A percentile compares a stretch with the other conserved stretches of the same genome.
Evolutionary conservation across 2,888 invertebrate species (phyloP).

Genomic region (Euspilapteryx auroguttella): DNA sequence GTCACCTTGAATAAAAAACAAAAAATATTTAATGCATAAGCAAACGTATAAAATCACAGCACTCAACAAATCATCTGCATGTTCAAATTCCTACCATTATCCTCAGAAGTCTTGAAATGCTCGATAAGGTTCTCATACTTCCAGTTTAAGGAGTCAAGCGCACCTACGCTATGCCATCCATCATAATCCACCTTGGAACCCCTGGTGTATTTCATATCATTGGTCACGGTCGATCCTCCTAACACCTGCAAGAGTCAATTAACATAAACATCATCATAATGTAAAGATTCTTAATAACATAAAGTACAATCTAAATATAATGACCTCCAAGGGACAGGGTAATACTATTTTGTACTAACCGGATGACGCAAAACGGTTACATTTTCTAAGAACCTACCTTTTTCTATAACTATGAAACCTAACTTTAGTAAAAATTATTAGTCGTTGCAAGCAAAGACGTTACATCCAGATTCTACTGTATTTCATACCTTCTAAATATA

Average conservation of each 20-base stretch:
- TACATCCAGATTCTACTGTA: no score
- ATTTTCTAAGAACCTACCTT: no score
- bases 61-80: neutral
- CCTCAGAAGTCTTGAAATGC: slow-evolving; percentile 42
- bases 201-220: slow-evolving; percentile 50
- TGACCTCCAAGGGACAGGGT: no score
- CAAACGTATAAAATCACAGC: slow-evolving; percentile 1
- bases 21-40: neutral
- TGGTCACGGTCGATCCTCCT: slow-evolving; percentile 45
- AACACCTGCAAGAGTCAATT: slow-evolving; percentile 11
- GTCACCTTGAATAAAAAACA: slow-evolving; percentile 28
- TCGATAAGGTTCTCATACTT: slow-evolving; percentile 43
- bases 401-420: no score
- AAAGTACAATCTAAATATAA: no score
- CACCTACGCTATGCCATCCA: slow-evolving; percentile 32
- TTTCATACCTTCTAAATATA: no score
- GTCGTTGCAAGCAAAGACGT: no score
- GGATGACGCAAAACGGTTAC: no score
- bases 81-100: slow-evolving; percentile 31
- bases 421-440: no score
- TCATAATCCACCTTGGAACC: slow-evolving; percentile 46
- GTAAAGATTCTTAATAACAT: no score
- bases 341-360: no score
- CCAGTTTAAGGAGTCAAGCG: slow-evolving; percentile 39
- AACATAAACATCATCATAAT: no score